Evolutionary conservation across 2,888 invertebrate genomes (phyloP), one percentile per base, ranked within the genome.

Genomic region (Rhingia campestris): DNA sequence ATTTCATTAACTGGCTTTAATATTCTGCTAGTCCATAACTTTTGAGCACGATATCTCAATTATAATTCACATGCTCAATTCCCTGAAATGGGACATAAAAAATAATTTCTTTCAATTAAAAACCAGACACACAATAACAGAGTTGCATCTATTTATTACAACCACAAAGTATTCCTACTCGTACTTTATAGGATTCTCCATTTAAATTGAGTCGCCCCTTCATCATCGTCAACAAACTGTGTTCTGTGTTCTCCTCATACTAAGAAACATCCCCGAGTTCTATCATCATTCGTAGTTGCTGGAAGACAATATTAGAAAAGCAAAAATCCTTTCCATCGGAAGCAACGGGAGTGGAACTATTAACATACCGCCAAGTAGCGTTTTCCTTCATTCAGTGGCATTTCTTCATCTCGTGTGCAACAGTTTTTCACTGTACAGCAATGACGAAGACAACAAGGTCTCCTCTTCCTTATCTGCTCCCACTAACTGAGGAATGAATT

Each of bases 401-500:
- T 66, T 81, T 81, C 70, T 76, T 66, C 66, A 73, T 73, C 54
- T 67, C 43, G 80, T 59, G 56, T 74, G 82, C 82, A 82, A 82
- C 77, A 82, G 77, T 79, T 72, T 51, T 67, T 51, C 33, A 53
- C 41, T 45, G 10, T 1, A 74, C 22, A 22, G 22, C 22, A 22
- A 22, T 22, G 22, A 22, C 22, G 22, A 22, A 1, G 39, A 30
- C 47, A 39, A 4, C 30, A 12, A 10, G 1, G 4, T 6, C 14
- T n/a, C n/a, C 47, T 6, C n/a, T 12, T 7, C 10, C 37, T 9
- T 5, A 53, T 12, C 39, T 37, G 12, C 30, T 33, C 22, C n/a
- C 45, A 53, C 37, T 22, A 37, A 22, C 58, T 47, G 32, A 37
- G 39, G 72, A 79, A 74, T 73, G 69, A 74, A 79, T 69, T 79